Percentiles rank a stretch among this genome's conserved stretches.
phyloP scores from a whole-genome alignment of 2,113 vertebrate species.

The Herpailurus yagouaroundi region DNA sequence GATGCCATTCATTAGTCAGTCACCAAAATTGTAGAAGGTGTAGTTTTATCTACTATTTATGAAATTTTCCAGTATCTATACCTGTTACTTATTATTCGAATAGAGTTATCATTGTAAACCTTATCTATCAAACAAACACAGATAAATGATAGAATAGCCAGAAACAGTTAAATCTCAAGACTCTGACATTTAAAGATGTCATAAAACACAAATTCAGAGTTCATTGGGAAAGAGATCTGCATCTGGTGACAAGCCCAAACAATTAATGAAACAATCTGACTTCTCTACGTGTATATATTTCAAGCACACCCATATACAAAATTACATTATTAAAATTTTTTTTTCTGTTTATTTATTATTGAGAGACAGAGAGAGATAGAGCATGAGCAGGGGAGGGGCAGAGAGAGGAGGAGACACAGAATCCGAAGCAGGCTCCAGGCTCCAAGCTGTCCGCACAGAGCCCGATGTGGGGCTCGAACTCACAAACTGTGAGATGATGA shows the following conservation, averaged over 20 bases:
- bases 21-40: not conserved
- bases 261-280: not conserved
- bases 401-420: too few species aligned
- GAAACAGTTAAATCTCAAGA: not conserved
- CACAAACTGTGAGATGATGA: too few species aligned
- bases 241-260: not conserved
- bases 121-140: not conserved
- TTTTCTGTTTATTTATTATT: too few species aligned
- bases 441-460: too few species aligned
- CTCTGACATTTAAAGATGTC: not conserved
- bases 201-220: not conserved
- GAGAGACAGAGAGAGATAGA: too few species aligned
- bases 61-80: not conserved
- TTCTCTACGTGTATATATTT: not conserved
- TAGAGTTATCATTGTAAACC: not conserved
- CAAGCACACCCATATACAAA: not conserved
- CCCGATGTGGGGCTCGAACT: too few species aligned
- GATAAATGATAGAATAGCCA: not conserved
- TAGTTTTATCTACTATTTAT: not conserved
- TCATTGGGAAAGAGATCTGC: not conserved
- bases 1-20: not conserved
- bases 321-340: not conserved
- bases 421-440: too few species aligned
- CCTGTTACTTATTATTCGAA: not conserved
- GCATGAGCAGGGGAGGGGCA: too few species aligned